These are phyloP conservation scores for Agrochola lychnidis DNA, from an alignment of 2,888 invertebrate species.

Conservation along the genomic window DNA sequence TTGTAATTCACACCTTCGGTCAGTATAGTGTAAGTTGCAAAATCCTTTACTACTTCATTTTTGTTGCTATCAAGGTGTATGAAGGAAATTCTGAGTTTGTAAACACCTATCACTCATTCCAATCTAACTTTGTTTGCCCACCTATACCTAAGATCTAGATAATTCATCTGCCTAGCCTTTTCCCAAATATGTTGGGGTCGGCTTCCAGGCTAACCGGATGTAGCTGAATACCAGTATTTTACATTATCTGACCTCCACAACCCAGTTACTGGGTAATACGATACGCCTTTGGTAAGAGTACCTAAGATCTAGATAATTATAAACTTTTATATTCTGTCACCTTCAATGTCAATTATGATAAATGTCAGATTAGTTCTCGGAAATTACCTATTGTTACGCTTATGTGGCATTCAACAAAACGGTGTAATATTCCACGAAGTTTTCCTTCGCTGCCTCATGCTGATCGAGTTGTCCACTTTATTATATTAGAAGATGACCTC, in stretches of 20 bases:
- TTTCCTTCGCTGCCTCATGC: conserved; percentile 31
- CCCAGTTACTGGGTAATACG: too few species aligned
- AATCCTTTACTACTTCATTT: neutral
- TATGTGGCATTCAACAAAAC: conserved; percentile 32
- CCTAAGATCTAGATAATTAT: neutral
- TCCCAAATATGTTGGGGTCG: too few species aligned
- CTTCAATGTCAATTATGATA: conserved; percentile 56
- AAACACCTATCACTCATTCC: conserved; percentile 30
- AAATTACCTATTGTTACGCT: conserved; percentile 71
- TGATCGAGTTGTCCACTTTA: conserved; percentile 15
- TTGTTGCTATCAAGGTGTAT: neutral
- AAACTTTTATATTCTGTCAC: conserved; percentile 2
- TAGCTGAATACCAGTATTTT: too few species aligned
- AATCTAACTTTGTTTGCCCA: neutral
- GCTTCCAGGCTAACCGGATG: too few species aligned
- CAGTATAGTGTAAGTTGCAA: neutral
- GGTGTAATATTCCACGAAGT: conserved; percentile 57
- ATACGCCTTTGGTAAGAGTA: too few species aligned
- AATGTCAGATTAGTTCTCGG: conserved; percentile 65
- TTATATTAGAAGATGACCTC: too few species aligned
- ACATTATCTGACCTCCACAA: too few species aligned
- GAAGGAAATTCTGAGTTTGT: neutral
- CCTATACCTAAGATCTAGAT: neutral
- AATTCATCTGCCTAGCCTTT: neutral
- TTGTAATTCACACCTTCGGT: neutral